Evolutionary conservation across 2,888 invertebrate species (phyloP).

Genomic region (Meganola albula): DNA sequence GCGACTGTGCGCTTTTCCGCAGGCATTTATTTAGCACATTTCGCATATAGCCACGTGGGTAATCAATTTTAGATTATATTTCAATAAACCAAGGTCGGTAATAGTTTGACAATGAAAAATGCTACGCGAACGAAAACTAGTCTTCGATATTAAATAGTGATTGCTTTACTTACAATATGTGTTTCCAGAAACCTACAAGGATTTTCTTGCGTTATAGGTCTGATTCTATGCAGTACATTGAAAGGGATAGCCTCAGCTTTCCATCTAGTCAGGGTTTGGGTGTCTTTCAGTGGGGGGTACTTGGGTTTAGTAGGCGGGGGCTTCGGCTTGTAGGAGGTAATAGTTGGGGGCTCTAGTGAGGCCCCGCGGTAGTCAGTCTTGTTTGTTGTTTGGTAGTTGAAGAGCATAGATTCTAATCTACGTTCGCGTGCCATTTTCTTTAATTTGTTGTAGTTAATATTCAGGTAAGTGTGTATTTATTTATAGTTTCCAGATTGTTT

Average conservation of each 20-base stretch:
- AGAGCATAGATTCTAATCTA: constrained; percentile 34
- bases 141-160: too few species aligned
- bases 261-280: constrained; percentile 42
- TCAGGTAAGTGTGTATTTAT: neutral
- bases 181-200: too few species aligned
- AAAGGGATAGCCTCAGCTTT: constrained; percentile 35
- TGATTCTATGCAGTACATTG: constrained; percentile 32
- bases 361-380: constrained; percentile 32
- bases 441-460: too few species aligned
- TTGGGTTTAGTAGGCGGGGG: constrained; percentile 6
- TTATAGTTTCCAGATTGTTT: neutral
- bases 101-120: too few species aligned
- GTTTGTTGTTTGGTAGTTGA: constrained; percentile 38
- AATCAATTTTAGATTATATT: too few species aligned
- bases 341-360: constrained; percentile 20
- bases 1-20: too few species aligned
- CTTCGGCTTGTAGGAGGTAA: constrained; percentile 32
- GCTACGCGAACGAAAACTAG: too few species aligned
- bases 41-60: too few species aligned
- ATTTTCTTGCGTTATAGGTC: constrained; percentile 21
- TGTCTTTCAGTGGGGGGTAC: constrained; percentile 33
- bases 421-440: neutral
- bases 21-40: too few species aligned
- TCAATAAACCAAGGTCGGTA: too few species aligned
- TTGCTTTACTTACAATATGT: too few species aligned